Conservation (phyloP, 2,888 invertebrate genomes). For the Caenorhabditis virilis region DNA sequence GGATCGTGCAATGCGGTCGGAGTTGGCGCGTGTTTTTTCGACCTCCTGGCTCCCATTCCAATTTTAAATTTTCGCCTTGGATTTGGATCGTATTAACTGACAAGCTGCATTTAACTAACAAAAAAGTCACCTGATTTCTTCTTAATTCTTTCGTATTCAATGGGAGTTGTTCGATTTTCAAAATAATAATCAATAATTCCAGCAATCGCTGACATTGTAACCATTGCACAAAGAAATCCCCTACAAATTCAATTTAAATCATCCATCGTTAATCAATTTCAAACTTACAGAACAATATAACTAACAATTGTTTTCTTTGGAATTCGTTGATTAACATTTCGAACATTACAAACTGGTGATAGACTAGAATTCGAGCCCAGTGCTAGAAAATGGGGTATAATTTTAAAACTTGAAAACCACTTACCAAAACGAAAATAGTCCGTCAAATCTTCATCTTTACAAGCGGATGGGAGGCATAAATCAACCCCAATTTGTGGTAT, state of each 20-base stretch:
- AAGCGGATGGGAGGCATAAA: conserved; percentile 29
- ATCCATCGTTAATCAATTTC: too few relatives aligned
- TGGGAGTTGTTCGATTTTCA: conserved; percentile 2
- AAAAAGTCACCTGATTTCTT: not conserved
- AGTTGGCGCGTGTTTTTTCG: too few relatives aligned
- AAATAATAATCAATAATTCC: conserved; percentile 20
- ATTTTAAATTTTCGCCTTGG: too few relatives aligned
- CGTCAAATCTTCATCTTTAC: conserved; percentile 28
- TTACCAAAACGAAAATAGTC: conserved; percentile 27
- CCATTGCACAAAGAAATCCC: conserved; percentile 4
- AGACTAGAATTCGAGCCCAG: conserved; percentile 5
- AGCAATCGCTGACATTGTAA: not conserved
- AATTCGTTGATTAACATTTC: conserved; percentile 25
- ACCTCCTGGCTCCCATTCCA: too few relatives aligned
- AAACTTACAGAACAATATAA: too few relatives aligned
- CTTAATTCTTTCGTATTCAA: conserved; percentile 1
- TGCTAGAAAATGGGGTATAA: conserved; percentile 10
- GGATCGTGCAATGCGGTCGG: too few relatives aligned
- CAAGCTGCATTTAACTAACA: too few relatives aligned
- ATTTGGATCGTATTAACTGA: too few relatives aligned
- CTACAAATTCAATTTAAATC: too few relatives aligned
- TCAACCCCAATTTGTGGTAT: conserved; percentile 37
- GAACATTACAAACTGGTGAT: conserved; percentile 31
- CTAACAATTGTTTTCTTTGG: too few relatives aligned
- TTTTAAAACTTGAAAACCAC: too few relatives aligned